Evolutionary conservation across 92 coral and sea anemone species (phyloP), one percentile per base, ranked within the genome.

Genomic region (Epizoanthus stellaris): DNA sequence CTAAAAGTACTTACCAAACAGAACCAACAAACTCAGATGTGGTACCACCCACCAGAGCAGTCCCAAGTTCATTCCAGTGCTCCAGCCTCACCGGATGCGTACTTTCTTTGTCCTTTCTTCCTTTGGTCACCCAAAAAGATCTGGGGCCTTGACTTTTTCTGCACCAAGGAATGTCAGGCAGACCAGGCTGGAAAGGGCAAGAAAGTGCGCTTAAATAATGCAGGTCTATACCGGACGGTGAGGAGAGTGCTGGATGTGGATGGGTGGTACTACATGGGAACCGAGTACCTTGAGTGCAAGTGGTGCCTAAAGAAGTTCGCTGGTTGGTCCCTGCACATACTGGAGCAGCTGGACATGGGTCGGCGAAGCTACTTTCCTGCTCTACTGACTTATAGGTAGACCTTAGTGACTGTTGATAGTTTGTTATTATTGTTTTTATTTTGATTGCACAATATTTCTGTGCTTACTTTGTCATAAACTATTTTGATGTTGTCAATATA

Each of bases 51-150:
- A 61, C 85, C 11, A 16, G 23, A 76, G 23, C 81, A 25, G 15
- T 15, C 36, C 17, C 63, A 76, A 30, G 59, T 40, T 52, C 81
- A 76, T 45, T 45, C 38, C 62, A 54, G 45, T 54, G 81, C 81
- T 52, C 81, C 66, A 16, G 16, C 81, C 15, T 42, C 67, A 19
- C 81, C 81, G 23, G 65, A 76, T 17, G 10, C 67, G 21, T 76
- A 54, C 53, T 76, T 76, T 34, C 82, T 58, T 20, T 16, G 20
- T 76, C 68, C 82, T 20, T 76, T 76, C 47, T 76, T 76, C 47
- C 56, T 76, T 61, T 76, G 82, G 82, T 61, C 82, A 47, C 82
- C 82, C 21, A 61, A 76, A 66, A 76, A 76, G 66, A 47, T 58
- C 67, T 76, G 82, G 65, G 82, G 82, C 30, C 40, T 14, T 57